A percentile compares a stretch with the other conserved stretches of the same genome.
Evolutionary conservation across 2,888 invertebrate species (phyloP).

Genomic region (Cactoblastis cactorum): DNA sequence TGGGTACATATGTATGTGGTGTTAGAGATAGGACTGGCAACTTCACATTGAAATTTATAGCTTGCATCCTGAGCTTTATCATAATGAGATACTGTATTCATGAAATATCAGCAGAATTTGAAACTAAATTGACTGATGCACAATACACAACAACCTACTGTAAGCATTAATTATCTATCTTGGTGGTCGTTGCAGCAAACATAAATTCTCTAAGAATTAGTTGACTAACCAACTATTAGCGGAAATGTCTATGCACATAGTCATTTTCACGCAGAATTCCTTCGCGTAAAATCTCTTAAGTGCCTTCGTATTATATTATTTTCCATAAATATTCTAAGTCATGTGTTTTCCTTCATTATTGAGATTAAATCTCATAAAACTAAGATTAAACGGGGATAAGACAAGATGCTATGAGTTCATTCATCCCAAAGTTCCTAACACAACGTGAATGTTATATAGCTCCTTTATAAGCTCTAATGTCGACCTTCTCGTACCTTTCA

Average conservation of each 20-base stretch:
- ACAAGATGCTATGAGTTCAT: not conserved
- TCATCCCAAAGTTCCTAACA: not conserved
- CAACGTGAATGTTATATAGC: constrained; percentile 1
- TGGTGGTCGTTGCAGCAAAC: not conserved
- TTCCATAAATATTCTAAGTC: not conserved
- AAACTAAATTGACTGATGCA: too few relatives aligned
- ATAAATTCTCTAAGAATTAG: not conserved
- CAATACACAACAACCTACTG: too few relatives aligned
- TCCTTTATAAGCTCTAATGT: not conserved
- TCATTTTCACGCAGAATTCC: not conserved
- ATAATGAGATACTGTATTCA: too few relatives aligned
- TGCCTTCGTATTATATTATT: not conserved
- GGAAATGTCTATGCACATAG: constrained; percentile 5
- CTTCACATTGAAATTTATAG: too few relatives aligned
- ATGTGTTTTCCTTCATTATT: not conserved
- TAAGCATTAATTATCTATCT: too few relatives aligned
- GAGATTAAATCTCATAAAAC: not conserved
- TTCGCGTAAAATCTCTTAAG: constrained; percentile 1
- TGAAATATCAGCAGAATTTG: too few relatives aligned
- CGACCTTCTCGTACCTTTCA: not conserved
- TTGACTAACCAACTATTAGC: not conserved
- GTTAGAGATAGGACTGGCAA: too few relatives aligned
- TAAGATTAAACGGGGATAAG: not conserved
- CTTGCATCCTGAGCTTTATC: too few relatives aligned
- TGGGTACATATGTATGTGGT: too few relatives aligned